Evolutionary conservation across 2,797 vertebrate species (phyloP).

Genomic region (Peromyscus aztecus): DNA sequence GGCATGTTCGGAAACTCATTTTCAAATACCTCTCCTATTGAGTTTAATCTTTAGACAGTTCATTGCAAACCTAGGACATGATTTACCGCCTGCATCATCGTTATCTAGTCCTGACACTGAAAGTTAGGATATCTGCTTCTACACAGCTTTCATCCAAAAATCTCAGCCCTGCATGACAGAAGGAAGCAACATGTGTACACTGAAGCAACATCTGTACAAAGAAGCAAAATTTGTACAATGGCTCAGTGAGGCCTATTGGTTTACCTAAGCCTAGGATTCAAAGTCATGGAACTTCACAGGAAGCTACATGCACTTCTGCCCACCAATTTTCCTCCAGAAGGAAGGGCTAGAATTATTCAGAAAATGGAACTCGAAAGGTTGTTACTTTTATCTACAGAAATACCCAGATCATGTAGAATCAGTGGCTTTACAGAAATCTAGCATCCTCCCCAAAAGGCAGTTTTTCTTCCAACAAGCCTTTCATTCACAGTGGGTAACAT

Average conservation of each 20-base stretch:
- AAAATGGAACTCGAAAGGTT: neutral
- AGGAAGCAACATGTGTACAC: neutral
- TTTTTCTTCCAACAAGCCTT: neutral
- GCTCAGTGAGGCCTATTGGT: neutral
- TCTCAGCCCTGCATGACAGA: neutral
- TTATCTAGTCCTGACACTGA: neutral
- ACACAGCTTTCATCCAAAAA: neutral
- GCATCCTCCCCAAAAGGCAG: neutral
- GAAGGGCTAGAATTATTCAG: neutral
- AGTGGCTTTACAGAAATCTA: neutral
- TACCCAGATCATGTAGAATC: neutral
- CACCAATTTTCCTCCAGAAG: neutral
- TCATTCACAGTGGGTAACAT: neutral
- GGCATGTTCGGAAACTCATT: neutral
- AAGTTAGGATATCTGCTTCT: neutral
- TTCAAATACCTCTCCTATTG: neutral
- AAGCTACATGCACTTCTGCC: neutral
- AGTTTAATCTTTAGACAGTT: neutral
- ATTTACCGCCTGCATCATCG: neutral
- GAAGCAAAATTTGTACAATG: neutral
- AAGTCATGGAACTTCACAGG: neutral
- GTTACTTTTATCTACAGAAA: neutral
- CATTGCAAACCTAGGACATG: neutral
- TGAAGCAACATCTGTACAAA: neutral
- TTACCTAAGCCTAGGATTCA: slow-evolving; percentile 3